Conservation (phyloP, 2,797 vertebrate species). For the Hafferia zeledoni region DNA sequence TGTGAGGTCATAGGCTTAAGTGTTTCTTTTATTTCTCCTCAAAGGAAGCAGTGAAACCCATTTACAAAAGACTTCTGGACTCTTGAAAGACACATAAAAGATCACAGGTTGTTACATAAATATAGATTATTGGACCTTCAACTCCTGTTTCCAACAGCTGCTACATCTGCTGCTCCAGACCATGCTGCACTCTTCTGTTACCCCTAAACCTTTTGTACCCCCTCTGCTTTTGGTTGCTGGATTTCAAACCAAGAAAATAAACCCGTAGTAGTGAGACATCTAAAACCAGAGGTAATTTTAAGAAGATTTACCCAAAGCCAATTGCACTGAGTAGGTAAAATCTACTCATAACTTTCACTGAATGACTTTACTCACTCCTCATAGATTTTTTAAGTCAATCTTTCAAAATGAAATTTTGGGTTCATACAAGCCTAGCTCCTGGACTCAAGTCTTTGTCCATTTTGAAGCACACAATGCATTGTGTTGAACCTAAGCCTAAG, state of each 20-base stretch:
- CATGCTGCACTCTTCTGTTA: neutral
- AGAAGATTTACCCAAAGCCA: slow-evolving; percentile 23
- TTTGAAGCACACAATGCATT: accelerated
- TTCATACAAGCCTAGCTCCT: neutral
- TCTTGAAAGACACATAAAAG: neutral
- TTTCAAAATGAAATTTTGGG: neutral
- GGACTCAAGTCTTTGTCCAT: neutral
- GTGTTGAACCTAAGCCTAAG: neutral
- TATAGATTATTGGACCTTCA: neutral
- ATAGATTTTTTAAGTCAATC: neutral
- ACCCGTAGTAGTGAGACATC: neutral
- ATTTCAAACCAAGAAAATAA: neutral
- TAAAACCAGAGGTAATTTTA: neutral
- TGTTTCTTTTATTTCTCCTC: neutral
- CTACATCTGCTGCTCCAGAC: neutral
- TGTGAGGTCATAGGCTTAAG: neutral
- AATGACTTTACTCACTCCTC: neutral
- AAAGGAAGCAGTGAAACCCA: neutral
- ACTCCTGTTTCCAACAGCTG: neutral
- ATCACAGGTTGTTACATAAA: neutral
- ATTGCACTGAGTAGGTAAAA: neutral
- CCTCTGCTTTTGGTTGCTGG: neutral
- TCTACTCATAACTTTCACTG: neutral
- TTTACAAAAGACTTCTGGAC: neutral
- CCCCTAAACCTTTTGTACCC: neutral